Evolutionary conservation across 2,888 invertebrate genomes (phyloP).

Genomic region (Xestia ashworthii): DNA sequence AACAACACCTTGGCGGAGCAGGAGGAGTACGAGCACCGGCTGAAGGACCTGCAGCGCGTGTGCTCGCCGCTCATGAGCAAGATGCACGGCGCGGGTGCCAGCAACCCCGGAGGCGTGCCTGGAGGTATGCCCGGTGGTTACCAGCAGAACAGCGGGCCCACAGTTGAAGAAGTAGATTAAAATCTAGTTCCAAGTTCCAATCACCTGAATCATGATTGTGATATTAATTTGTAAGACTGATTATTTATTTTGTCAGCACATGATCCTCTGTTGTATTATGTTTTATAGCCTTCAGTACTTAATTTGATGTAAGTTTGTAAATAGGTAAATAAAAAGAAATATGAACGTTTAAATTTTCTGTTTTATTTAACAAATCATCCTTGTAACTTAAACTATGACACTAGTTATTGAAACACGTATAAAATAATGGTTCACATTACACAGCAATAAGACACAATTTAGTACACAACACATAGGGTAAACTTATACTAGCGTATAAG

Average conservation of each 20-base stretch:
- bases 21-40: slow-evolving; percentile 91
- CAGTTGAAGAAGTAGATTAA: slow-evolving; percentile 82
- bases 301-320: not conserved
- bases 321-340: not conserved
- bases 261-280: slow-evolving; percentile 29
- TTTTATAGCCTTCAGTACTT: not conserved
- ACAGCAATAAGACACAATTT: too few species aligned
- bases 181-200: not conserved
- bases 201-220: slow-evolving; percentile 16
- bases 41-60: slow-evolving; percentile 90
- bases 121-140: slow-evolving; percentile 13
- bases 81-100: slow-evolving; percentile 89
- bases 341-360: not conserved
- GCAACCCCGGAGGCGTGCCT: slow-evolving; percentile 67
- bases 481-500: too few species aligned
- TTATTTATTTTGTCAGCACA: slow-evolving; percentile 35
- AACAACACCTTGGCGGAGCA: slow-evolving; percentile 92
- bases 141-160: slow-evolving; percentile 74
- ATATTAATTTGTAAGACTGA: slow-evolving; percentile 52
- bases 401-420: not conserved
- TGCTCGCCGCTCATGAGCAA: slow-evolving; percentile 91
- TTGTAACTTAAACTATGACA: not conserved
- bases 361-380: slow-evolving; percentile 1
- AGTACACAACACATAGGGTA: too few species aligned
- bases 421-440: not conserved